Conservation (phyloP, 1,140 invertebrate species). For the Caenorhabditis briggsae region DNA sequence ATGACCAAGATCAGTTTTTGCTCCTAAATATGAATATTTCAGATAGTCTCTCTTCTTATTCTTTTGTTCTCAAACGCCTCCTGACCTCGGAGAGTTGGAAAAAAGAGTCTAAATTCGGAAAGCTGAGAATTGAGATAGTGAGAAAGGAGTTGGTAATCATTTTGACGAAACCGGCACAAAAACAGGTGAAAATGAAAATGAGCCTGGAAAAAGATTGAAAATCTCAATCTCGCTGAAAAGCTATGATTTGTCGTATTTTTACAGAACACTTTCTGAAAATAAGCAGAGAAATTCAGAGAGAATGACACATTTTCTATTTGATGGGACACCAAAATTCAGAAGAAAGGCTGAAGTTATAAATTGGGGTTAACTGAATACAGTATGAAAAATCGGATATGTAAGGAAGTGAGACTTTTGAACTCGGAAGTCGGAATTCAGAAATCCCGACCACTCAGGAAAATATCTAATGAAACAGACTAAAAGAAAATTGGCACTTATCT, state of each 20-base stretch:
- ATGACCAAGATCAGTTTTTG: no score
- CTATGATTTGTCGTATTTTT: slow-evolving; percentile 19
- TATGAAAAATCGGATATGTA: no score
- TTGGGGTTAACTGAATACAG: no score
- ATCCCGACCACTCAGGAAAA: no score
- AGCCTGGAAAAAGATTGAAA: background rate
- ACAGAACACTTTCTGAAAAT: background rate
- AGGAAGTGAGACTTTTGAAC: no score
- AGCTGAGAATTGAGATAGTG: background rate
- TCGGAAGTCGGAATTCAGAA: no score
- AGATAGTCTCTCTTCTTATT: background rate
- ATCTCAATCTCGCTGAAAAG: background rate
- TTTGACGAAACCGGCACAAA: background rate
- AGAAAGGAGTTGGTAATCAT: slow-evolving; percentile 3
- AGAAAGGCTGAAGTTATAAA: no score
- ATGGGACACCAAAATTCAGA: no score
- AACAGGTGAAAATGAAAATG: slow-evolving; percentile 37
- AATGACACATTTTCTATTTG: no score
- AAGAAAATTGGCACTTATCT: no score
- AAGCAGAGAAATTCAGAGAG: no score
- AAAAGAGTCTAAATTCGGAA: background rate
- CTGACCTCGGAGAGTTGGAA: background rate
- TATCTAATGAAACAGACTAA: no score
- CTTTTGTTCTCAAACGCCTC: slow-evolving; percentile 20
- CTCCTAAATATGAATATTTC: slow-evolving; percentile 1